phyloP scores from a whole-genome alignment of 2,888 invertebrate species.

The Sphinx pinastri region DNA sequence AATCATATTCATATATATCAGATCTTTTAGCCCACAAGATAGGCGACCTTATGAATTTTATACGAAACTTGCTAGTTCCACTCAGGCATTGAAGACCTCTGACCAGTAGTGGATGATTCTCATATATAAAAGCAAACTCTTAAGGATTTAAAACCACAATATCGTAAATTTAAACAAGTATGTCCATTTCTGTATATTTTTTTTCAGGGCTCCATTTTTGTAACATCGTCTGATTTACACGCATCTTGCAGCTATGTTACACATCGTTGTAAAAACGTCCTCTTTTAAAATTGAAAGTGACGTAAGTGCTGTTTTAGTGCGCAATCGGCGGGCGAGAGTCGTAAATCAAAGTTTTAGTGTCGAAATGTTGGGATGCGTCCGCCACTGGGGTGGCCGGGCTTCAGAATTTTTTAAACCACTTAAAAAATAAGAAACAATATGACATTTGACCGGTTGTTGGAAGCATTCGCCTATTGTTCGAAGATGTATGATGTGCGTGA shows the following conservation, averaged over 20 bases:
- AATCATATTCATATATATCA: too few relatives aligned
- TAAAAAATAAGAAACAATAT: constrained; percentile 76
- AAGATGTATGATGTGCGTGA: constrained; percentile 57
- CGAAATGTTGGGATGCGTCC: constrained; percentile 82
- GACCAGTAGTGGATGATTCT: too few relatives aligned
- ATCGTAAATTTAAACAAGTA: too few relatives aligned
- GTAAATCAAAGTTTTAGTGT: constrained; percentile 84
- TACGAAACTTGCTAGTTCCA: too few relatives aligned
- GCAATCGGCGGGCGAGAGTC: constrained; percentile 79
- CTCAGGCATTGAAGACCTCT: too few relatives aligned
- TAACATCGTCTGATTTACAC: background rate
- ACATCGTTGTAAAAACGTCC: constrained; percentile 62
- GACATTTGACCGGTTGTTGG: constrained; percentile 67
- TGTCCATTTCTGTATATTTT: background rate
- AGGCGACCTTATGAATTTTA: too few relatives aligned
- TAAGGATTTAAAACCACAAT: too few relatives aligned
- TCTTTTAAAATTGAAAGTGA: constrained; percentile 83
- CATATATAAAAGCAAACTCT: too few relatives aligned
- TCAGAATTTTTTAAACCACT: constrained; percentile 61
- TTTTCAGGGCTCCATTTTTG: background rate
- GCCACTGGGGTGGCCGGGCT: constrained; percentile 79
- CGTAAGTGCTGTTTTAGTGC: constrained; percentile 83
- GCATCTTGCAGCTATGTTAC: constrained; percentile 42
- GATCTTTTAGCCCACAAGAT: too few relatives aligned
- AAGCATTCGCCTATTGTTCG: constrained; percentile 71